phyloP scores from a whole-genome alignment of 2,113 vertebrate genomes.

The Vulpes ferrilata region DNA sequence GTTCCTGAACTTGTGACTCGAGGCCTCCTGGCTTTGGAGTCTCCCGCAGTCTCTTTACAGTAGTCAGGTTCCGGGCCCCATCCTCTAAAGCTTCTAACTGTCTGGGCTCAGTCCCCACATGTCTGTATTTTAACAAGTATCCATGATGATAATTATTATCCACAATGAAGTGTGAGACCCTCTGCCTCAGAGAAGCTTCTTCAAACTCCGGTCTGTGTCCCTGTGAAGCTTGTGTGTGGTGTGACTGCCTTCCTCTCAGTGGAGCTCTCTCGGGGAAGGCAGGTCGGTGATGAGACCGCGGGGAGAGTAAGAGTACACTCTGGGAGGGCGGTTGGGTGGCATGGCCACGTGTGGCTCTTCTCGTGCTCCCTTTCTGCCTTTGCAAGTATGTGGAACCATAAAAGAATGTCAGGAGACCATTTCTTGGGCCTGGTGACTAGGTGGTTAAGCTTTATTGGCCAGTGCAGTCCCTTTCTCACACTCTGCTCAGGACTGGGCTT shows the following conservation, averaged over 20 bases:
- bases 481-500: no score
- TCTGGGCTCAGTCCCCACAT: not conserved
- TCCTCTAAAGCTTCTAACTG: not conserved
- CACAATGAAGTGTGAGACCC: not conserved
- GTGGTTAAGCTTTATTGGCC: not conserved
- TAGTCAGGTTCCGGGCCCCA: not conserved
- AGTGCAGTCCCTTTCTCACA: not conserved
- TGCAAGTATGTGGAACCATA: not conserved
- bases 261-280: not conserved
- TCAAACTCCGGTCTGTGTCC: not conserved
- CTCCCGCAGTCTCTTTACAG: not conserved
- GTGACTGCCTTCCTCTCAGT: not conserved
- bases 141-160: not conserved
- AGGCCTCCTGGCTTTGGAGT: not conserved
- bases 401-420: not conserved
- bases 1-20: not conserved
- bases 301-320: not conserved
- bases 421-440: not conserved
- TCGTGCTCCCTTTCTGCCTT: not conserved
- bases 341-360: fast-evolving
- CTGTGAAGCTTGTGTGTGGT: not conserved
- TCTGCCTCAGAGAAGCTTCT: not conserved
- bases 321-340: not conserved
- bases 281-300: fast-evolving
- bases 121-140: not conserved